Evolutionary conservation across 2,888 invertebrate species (phyloP).

Genomic region (Nymphalis c-album): DNA sequence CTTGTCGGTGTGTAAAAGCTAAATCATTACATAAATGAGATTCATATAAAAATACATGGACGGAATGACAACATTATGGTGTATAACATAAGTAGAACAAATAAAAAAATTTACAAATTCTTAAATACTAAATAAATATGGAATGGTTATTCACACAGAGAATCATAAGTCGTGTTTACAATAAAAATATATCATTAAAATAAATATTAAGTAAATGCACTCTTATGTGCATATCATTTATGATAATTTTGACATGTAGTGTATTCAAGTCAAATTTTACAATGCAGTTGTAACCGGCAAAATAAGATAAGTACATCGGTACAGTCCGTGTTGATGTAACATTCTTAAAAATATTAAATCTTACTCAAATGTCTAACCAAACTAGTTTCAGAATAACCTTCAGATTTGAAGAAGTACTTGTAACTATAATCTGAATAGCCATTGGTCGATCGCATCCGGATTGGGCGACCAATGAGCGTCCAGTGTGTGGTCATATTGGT

Average conservation of each 20-base stretch:
- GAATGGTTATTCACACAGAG: constrained; percentile 12
- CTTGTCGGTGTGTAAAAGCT: constrained; percentile 32
- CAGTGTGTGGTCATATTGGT: no score
- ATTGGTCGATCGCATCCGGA: no score
- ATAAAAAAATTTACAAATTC: constrained; percentile 15
- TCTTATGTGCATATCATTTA: not conserved
- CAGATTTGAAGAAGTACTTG: no score
- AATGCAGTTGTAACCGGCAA: no score
- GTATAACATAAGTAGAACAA: constrained; percentile 13
- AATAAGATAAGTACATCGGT: no score
- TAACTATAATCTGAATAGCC: no score
- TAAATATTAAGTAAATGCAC: constrained; percentile 7
- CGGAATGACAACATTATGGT: constrained; percentile 49
- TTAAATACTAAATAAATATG: constrained; percentile 8
- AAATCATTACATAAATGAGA: constrained; percentile 42
- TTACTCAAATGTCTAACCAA: no score
- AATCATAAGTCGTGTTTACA: not conserved
- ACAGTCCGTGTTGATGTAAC: no score
- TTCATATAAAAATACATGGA: constrained; percentile 57
- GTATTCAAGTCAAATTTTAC: not conserved
- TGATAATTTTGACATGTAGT: not conserved
- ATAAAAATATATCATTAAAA: constrained; percentile 3
- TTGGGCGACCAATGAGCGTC: no score
- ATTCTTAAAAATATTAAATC: no score
- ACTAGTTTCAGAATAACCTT: no score